phyloP scores from a whole-genome alignment of 2,888 invertebrate genomes.

The Nemapogon koenigi region DNA sequence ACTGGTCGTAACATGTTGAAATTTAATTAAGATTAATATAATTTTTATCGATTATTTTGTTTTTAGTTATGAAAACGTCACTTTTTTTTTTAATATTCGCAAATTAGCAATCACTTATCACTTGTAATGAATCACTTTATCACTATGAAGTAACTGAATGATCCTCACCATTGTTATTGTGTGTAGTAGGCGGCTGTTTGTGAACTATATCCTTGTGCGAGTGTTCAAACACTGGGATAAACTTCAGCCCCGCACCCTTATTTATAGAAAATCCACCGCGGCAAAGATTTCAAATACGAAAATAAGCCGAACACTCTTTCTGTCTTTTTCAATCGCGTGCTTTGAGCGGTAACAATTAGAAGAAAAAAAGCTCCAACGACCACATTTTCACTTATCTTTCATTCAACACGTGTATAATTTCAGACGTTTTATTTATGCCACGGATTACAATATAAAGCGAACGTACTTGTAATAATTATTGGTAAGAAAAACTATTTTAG shows the following conservation, averaged over 20 bases:
- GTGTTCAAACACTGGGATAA: constrained; percentile 60
- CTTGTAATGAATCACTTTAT: constrained; percentile 19
- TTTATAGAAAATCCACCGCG: constrained; percentile 50
- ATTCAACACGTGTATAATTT: too few relatives aligned
- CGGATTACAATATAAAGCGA: too few relatives aligned
- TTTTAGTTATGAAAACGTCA: too few relatives aligned
- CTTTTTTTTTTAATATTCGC: too few relatives aligned
- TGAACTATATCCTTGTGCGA: constrained; percentile 63
- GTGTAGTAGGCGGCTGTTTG: constrained; percentile 48
- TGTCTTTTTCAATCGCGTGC: constrained; percentile 27
- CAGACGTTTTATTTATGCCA: too few relatives aligned
- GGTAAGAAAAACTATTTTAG: too few relatives aligned
- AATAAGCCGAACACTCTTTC: constrained; percentile 47
- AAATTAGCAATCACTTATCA: constrained; percentile 19
- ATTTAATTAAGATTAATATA: too few relatives aligned
- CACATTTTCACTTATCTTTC: not conserved
- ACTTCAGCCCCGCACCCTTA: constrained; percentile 49
- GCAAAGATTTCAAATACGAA: constrained; percentile 46
- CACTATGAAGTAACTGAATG: constrained; percentile 8
- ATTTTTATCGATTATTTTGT: too few relatives aligned
- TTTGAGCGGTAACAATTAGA: not conserved
- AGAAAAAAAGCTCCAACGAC: not conserved
- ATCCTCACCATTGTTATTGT: constrained; percentile 48
- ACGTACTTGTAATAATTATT: too few relatives aligned
- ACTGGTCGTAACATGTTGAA: too few relatives aligned